phyloP scores from a whole-genome alignment of 2,888 invertebrate genomes.

The Eledona agricola region DNA sequence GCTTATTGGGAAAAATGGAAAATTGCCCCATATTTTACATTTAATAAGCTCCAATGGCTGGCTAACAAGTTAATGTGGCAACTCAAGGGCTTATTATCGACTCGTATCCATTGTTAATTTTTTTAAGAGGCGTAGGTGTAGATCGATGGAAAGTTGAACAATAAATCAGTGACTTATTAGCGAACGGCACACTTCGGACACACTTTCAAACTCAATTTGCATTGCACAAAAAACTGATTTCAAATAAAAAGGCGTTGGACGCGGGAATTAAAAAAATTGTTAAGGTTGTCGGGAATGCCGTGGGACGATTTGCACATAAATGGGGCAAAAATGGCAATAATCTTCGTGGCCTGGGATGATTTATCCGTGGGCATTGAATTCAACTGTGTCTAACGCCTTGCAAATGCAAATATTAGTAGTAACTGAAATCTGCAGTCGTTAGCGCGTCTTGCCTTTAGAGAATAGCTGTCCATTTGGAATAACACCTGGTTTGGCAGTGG shows the following conservation, averaged over 20 bases:
- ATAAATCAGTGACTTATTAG: slow-evolving; percentile 20
- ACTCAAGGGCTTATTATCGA: slow-evolving; percentile 1
- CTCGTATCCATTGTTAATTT: no score
- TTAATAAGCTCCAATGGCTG: not conserved
- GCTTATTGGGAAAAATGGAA: slow-evolving; percentile 1
- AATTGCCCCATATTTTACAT: slow-evolving; percentile 1
- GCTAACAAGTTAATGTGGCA: no score
- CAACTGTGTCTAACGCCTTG: slow-evolving; percentile 45
- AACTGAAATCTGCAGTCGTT: slow-evolving; percentile 60
- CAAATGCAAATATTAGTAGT: slow-evolving; percentile 55
- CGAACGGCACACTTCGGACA: no score
- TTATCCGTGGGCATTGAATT: no score
- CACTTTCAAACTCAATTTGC: no score
- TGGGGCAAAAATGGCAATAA: no score
- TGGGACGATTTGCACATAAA: no score
- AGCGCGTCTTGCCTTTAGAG: slow-evolving; percentile 58
- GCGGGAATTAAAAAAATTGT: no score
- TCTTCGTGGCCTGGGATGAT: slow-evolving; percentile 3
- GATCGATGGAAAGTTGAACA: slow-evolving; percentile 9
- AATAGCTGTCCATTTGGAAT: slow-evolving; percentile 57
- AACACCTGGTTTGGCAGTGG: slow-evolving; percentile 59
- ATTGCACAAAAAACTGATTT: not conserved
- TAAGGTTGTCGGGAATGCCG: no score
- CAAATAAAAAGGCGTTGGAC: not conserved
- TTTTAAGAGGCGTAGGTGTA: no score